A percentile compares a stretch with the other conserved stretches of the same genome.
phyloP scores from a whole-genome alignment of 37 sponge, comb jelly and placozoan genomes.

The Aphrocallistes beatrix region DNA sequence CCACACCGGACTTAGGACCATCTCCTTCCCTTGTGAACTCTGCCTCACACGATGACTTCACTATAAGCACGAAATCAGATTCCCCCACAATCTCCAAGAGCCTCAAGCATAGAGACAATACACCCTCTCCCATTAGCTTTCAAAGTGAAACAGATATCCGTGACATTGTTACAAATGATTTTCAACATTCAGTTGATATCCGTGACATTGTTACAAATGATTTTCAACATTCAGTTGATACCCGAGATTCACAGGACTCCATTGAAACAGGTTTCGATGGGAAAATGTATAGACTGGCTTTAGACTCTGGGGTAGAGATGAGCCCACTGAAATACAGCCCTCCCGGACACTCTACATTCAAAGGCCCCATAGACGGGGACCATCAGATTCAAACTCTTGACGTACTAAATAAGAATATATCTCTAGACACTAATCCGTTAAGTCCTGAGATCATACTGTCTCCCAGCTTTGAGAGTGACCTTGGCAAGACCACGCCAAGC shows the following conservation, averaged over 20 bases:
- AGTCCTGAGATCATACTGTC: neutral
- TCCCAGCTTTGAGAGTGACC: neutral
- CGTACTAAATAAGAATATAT: neutral
- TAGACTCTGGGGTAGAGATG: neutral
- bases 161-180: no score
- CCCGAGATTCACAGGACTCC: no score
- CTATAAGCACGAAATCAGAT: no score
- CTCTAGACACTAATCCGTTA: neutral
- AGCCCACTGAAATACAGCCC: neutral
- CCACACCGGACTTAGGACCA: neutral
- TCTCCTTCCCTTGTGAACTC: neutral
- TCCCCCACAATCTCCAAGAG: no score
- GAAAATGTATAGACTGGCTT: neutral
- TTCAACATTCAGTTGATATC: no score
- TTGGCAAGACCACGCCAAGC: neutral
- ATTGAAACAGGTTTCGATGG: no score
- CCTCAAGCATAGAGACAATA: no score
- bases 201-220: no score
- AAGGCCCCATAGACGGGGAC: neutral
- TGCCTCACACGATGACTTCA: no score
- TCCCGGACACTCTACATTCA: neutral
- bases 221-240: no score
- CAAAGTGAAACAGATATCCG: no score
- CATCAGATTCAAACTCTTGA: neutral
- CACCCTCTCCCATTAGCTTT: no score